Conservation (phyloP, 1,140 invertebrate genomes). For the Telenomus remus region DNA sequence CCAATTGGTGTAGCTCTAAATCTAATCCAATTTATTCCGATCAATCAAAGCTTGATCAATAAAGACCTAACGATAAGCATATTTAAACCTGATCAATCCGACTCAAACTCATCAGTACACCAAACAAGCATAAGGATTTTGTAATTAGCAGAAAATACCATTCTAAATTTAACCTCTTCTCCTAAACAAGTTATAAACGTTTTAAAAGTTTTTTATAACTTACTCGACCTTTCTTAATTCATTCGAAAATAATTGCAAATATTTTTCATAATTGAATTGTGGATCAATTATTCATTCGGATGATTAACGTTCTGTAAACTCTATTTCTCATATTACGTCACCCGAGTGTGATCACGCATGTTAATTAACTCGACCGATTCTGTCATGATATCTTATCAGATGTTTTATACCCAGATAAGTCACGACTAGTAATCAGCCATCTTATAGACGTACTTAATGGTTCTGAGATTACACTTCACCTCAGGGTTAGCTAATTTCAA, state of each 20-base stretch:
- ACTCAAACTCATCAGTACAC: constrained; percentile 14
- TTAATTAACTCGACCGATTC: constrained; percentile 46
- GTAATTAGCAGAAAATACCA: not conserved
- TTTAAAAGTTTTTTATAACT: no score
- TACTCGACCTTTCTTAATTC: no score
- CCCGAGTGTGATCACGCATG: constrained; percentile 45
- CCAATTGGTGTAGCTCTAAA: constrained; percentile 1
- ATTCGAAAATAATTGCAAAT: not conserved
- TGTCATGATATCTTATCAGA: constrained; percentile 38
- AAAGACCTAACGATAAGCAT: constrained; percentile 39
- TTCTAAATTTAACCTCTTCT: no score
- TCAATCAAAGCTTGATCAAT: constrained; percentile 34
- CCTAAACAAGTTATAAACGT: no score
- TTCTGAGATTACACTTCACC: constrained; percentile 20
- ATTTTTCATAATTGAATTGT: constrained; percentile 29
- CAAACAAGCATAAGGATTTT: no score
- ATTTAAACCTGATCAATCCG: constrained; percentile 40
- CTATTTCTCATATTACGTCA: constrained; percentile 35
- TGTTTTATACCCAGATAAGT: constrained; percentile 42
- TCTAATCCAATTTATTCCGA: constrained; percentile 40
- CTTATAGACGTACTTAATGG: constrained; percentile 27
- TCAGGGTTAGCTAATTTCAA: not conserved
- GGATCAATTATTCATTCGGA: constrained; percentile 21
- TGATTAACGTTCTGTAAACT: constrained; percentile 31
- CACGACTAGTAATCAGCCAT: constrained; percentile 37